Conservation (phyloP, 2,113 vertebrate species). For the Silurus meridionalis region DNA sequence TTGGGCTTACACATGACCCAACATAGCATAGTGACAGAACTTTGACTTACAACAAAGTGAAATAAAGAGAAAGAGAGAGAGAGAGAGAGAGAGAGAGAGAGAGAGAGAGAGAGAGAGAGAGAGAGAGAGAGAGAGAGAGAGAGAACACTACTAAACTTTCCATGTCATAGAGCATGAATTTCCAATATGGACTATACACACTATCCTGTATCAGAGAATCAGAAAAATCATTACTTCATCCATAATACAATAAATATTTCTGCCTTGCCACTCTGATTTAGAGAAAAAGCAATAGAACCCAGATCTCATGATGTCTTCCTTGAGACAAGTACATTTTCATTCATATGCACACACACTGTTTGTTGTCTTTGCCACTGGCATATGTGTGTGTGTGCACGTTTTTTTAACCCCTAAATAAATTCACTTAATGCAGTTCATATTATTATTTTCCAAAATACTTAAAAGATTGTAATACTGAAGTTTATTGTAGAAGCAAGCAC, state of each 20-base stretch:
- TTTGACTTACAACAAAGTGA: conserved; percentile 59
- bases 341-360: conserved; percentile 37
- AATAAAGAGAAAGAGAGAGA: conserved; percentile 28
- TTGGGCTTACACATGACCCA: conserved; percentile 44
- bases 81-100: conserved; percentile 9
- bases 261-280: neutral
- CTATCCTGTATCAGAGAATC: neutral
- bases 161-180: conserved; percentile 3
- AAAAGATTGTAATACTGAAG: neutral
- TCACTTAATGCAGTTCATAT: neutral
- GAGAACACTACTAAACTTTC: neutral
- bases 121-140: conserved; percentile 2
- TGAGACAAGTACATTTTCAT: conserved; percentile 37
- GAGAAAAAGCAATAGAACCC: neutral
- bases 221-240: neutral
- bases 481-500: neutral
- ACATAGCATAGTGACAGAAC: conserved; percentile 56
- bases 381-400: neutral
- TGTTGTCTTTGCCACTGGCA: conserved; percentile 15
- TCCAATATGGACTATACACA: neutral
- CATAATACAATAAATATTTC: neutral
- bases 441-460: neutral
- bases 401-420: neutral
- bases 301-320: neutral
- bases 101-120: conserved; percentile 21